Conservation (phyloP, 1,140 invertebrate genomes). For the Ctenoplectra terminalis region DNA sequence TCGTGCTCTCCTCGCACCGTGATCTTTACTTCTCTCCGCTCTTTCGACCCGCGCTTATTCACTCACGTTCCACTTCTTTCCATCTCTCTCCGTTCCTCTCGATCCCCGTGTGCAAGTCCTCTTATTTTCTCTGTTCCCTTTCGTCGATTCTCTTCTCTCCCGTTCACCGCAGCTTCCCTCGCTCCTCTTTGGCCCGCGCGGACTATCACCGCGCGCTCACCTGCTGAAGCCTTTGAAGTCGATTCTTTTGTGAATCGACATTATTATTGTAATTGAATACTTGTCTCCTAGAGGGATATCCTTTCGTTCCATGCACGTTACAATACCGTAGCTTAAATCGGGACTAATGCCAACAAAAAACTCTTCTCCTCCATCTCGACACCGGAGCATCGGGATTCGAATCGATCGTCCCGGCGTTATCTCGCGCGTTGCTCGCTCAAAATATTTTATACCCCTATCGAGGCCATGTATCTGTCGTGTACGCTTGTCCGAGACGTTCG, state of each 20-base stretch:
- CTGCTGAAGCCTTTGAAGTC: slow-evolving; percentile 73
- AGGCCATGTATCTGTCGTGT: slow-evolving; percentile 4
- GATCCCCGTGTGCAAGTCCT: background rate
- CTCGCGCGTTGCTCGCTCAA: slow-evolving; percentile 16
- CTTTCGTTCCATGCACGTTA: slow-evolving; percentile 47
- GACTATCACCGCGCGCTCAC: slow-evolving; percentile 60
- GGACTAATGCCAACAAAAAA: slow-evolving; percentile 38
- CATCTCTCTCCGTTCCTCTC: slow-evolving; percentile 31
- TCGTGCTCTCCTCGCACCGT: slow-evolving; percentile 50
- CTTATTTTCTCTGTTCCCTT: background rate
- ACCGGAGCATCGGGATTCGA: background rate
- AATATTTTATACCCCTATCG: slow-evolving; percentile 27
- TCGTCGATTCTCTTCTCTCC: background rate
- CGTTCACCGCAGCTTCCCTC: background rate
- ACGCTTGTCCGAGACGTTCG: background rate
- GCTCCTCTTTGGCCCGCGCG: slow-evolving; percentile 43
- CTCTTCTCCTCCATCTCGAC: background rate
- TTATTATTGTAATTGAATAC: slow-evolving; percentile 79
- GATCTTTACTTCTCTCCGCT: slow-evolving; percentile 60
- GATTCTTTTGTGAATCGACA: slow-evolving; percentile 73
- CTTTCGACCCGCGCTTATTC: slow-evolving; percentile 61
- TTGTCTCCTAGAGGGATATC: slow-evolving; percentile 71
- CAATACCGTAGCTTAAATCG: slow-evolving; percentile 53
- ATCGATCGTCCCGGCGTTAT: slow-evolving; percentile 13
- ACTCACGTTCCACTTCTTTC: background rate